Base-by-base conservation (phyloP, 2,888 invertebrate genomes). In the Acrobasis repandana region DNA sequence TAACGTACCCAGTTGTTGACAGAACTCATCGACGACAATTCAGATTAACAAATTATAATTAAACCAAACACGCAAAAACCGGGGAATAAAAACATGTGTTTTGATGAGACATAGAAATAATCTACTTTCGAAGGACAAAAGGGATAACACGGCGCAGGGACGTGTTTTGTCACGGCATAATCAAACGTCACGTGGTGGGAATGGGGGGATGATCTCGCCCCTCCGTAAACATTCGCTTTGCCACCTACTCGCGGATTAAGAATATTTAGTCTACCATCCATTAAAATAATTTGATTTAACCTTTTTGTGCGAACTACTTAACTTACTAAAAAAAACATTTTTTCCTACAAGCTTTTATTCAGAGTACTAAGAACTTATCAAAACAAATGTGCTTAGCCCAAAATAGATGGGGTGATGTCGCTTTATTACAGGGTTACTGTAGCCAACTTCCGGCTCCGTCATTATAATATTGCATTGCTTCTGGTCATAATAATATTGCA, bases 101-200 rank as follows among this genome's bases (percentile, higher is more conserved):
- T 48, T 36, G 48, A 60, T 60, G 49, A 47, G 34, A 46, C 38
- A 16, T 28, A 18, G 48, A 47, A 47, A 54, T 60, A 60, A 60
- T 60, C 48, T 48, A 60, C 54, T 48, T 56, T 60, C 50, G 65
- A 63, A 66, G 62, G 65, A 61, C 63, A 66, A 70, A 71, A 75
- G 68, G 67, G 66, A 68, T 67, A 65, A 68, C 69, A 65, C 70
- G 70, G 72, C 75, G 65, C 77, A 75, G 73, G 74, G 75, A 74
- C 79, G 77, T 83, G 81, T 85, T 79, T 79, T 80, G 85, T 85
- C 85, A 83, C 80, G 84, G 75, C 73, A 75, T 71, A 69, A 72
- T 70, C 74, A 72, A 76, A 74, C 70, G 73, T 73, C 76, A 78
- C 75, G 76, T 72, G 68, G 51, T 51, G 60, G 43, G 33, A 52